Base-by-base conservation (phyloP, 2,888 invertebrate species). In the Oligia strigilis region DNA sequence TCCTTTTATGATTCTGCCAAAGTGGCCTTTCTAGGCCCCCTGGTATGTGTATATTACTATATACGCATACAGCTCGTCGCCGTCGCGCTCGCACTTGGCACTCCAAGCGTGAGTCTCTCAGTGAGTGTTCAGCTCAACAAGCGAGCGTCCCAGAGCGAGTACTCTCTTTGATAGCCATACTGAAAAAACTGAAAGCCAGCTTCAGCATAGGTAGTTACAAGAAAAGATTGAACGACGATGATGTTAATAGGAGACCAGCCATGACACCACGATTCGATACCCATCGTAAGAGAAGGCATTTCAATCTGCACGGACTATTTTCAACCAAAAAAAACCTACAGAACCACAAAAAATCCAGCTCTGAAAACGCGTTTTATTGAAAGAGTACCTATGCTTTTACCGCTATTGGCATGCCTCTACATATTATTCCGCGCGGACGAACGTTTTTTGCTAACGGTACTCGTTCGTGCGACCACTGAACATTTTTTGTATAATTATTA, bases 321-420 rank as follows among this genome's bases (percentile, higher is more conserved):
- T 17, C 17, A 4, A 1, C 0, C n/a, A 3, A 40, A n/a, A 72
- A 58, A 19, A 64, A 60, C 46, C 17, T 62, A 17, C 82, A 29
- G 79, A 79, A 85, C 77, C 82, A 72, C 65, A 65, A 69, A 69
- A 83, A 69, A 58, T 13, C 46, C 19, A 43, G 13, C 60, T 19
- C 64, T 29, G 29, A 55, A 82, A 85, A 72, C 62, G n/a, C 43
- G 40, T 49, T 86, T 83, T 78, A 86, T 88, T 85, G 82, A 86
- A 82, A 82, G 83, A 77, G 84, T 84, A 29, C 29, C 29, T 29
- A 81, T 67, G 80, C 78, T 89, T 87, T 89, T 83, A 89, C 80
- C 82, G 62, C 80, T 80, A 89, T 89, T 89, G 89, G 85, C 74
- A 75, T 79, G 74, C 75, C 82, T 74, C 66, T 77, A 81, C 80